Evolutionary conservation across 2,797 vertebrate genomes (phyloP).

Genomic region (Pangasius djambal): DNA sequence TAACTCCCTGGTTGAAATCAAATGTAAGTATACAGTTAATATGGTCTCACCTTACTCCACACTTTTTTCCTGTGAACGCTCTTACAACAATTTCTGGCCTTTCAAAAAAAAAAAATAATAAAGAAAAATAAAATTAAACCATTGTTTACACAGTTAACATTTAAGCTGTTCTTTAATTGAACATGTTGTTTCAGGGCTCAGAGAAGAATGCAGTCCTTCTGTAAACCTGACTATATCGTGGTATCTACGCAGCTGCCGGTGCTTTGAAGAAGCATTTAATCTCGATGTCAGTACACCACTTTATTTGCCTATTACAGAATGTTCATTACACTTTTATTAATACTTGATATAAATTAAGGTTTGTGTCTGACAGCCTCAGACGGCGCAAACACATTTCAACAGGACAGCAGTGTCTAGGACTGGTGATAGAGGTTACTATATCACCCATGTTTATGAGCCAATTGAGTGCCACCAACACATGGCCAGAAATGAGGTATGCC

Average conservation of each 20-base stretch:
- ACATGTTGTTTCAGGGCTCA: conserved; percentile 34
- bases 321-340: not conserved
- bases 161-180: not conserved
- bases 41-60: not conserved
- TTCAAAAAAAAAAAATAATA: not conserved
- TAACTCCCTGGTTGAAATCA: conserved; percentile 59
- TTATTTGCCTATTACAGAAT: not conserved
- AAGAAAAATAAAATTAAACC: not conserved
- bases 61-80: not conserved
- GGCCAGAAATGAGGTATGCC: conserved; percentile 53
- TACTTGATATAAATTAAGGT: too few relatives aligned
- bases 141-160: not conserved
- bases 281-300: conserved; percentile 62
- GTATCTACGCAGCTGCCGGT: conserved; percentile 78
- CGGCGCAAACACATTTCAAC: not conserved
- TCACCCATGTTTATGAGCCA: conserved; percentile 51
- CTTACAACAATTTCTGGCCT: not conserved
- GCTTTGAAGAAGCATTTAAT: conserved; percentile 70
- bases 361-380: conserved; percentile 32
- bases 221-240: conserved; percentile 69
- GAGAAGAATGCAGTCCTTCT: not conserved
- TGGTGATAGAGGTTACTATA: conserved; percentile 67
- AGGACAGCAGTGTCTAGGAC: rapidly evolving
- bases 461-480: conserved; percentile 47
- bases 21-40: conserved; percentile 59